Percentiles rank a stretch among this genome's conserved stretches.
Evolutionary conservation across 2,113 vertebrate species (phyloP).

Genomic region (Ailuropoda melanoleuca): DNA sequence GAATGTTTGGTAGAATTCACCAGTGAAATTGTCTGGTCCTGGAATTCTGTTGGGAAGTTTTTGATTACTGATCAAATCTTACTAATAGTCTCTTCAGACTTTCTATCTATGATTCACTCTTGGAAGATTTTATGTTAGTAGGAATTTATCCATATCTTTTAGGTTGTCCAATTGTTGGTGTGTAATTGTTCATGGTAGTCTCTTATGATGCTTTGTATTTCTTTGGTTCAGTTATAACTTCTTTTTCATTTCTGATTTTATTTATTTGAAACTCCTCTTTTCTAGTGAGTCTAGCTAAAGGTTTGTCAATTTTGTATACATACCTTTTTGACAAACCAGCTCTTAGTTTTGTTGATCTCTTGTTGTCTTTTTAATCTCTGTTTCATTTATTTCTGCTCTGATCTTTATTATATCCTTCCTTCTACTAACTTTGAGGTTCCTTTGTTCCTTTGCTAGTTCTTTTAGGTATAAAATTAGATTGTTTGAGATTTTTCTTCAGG

Average conservation of each 20-base stretch:
- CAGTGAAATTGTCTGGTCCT: neutral
- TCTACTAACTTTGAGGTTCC: neutral
- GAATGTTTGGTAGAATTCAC: neutral
- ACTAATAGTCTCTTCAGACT: neutral
- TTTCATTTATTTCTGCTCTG: neutral
- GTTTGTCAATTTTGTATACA: neutral
- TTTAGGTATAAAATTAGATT: neutral
- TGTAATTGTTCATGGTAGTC: neutral
- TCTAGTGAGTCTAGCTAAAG: neutral
- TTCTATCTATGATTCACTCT: neutral
- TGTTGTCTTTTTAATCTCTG: neutral
- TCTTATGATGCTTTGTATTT: neutral
- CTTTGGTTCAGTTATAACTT: neutral
- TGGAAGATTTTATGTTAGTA: neutral
- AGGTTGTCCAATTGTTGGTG: neutral
- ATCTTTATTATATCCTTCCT: neutral
- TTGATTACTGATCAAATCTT: neutral
- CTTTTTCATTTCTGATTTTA: neutral
- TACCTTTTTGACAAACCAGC: neutral
- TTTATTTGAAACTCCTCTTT: neutral
- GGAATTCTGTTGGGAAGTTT: neutral
- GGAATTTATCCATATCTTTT: neutral
- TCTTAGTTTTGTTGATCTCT: neutral
- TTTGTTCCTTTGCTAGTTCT: neutral
- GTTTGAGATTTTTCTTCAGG: neutral